Percentiles rank a stretch among this genome's conserved stretches.
phyloP scores from a whole-genome alignment of 2,888 invertebrate genomes.

The Scaptomyza cyrtandrae region DNA sequence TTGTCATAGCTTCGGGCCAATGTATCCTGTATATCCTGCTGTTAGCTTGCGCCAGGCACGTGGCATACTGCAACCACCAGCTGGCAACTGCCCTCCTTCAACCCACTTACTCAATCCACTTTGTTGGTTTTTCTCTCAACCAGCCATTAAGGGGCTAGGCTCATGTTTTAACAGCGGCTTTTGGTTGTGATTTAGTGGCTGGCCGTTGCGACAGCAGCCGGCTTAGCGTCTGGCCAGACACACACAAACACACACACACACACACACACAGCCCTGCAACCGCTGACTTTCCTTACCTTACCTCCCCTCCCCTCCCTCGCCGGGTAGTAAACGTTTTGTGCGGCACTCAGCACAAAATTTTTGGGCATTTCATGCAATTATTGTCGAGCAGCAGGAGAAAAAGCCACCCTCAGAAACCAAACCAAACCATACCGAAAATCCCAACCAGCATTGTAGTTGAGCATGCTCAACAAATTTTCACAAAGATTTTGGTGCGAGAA shows the following conservation, averaged over 20 bases:
- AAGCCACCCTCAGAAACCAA: constrained; percentile 2
- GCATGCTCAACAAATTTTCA: constrained; percentile 79
- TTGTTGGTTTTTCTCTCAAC: constrained; percentile 30
- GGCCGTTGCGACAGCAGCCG: constrained; percentile 53
- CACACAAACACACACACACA: constrained; percentile 36
- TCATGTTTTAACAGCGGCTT: constrained; percentile 81
- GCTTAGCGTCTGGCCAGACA: constrained; percentile 72
- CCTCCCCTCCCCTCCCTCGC: too few relatives aligned
- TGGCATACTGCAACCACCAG: constrained; percentile 53
- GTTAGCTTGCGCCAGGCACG: constrained; percentile 26
- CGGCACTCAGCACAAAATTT: constrained; percentile 68
- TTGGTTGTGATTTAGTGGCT: constrained; percentile 80
- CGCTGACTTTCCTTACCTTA: background rate
- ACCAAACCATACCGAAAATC: constrained; percentile 5
- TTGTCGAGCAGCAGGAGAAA: constrained; percentile 38
- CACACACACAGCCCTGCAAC: constrained; percentile 1
- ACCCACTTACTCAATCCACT: background rate
- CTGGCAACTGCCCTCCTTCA: constrained; percentile 5
- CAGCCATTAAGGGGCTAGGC: constrained; percentile 60
- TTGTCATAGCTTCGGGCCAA: constrained; percentile 34
- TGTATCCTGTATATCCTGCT: background rate
- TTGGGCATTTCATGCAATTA: constrained; percentile 75
- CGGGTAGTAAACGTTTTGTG: constrained; percentile 53
- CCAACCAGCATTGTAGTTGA: constrained; percentile 53
- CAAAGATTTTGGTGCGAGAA: constrained; percentile 68